Evolutionary conservation across 2,888 invertebrate genomes (phyloP).

Genomic region (Caradrina kadenii): DNA sequence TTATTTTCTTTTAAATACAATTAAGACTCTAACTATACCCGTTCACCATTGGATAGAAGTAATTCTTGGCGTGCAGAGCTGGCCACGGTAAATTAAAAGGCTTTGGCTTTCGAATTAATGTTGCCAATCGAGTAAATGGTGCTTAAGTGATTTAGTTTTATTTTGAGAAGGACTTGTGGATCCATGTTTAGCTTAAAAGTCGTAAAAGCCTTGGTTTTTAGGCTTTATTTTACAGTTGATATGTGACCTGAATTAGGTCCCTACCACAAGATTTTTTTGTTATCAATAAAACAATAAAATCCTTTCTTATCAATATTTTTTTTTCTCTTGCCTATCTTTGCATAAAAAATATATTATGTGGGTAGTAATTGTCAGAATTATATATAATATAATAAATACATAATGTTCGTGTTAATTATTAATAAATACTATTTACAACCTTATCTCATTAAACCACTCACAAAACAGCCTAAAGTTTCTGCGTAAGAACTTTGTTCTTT

Average conservation of each 20-base stretch:
- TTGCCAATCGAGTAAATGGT: slow-evolving; percentile 47
- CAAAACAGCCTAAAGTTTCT: too few relatives aligned
- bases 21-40: slow-evolving; percentile 46
- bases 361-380: too few relatives aligned
- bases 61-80: slow-evolving; percentile 44
- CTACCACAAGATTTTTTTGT: not conserved
- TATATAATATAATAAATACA: too few relatives aligned
- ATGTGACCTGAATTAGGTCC: not conserved
- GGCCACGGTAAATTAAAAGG: slow-evolving; percentile 39
- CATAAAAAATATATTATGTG: too few relatives aligned
- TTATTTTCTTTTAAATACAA: slow-evolving; percentile 54
- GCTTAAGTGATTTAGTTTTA: slow-evolving; percentile 37
- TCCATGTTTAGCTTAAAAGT: slow-evolving; percentile 16
- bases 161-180: slow-evolving; percentile 28
- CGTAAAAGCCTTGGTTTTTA: slow-evolving; percentile 3
- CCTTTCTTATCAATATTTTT: not conserved
- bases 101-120: slow-evolving; percentile 45
- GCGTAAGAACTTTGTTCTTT: too few relatives aligned
- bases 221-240: not conserved
- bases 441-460: not conserved
- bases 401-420: too few relatives aligned
- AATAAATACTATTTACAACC: not conserved
- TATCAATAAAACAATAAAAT: not conserved
- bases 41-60: slow-evolving; percentile 31
- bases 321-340: not conserved